Evolutionary conservation across 2,888 invertebrate species (phyloP).

Genomic region (Xanthia icteritia): DNA sequence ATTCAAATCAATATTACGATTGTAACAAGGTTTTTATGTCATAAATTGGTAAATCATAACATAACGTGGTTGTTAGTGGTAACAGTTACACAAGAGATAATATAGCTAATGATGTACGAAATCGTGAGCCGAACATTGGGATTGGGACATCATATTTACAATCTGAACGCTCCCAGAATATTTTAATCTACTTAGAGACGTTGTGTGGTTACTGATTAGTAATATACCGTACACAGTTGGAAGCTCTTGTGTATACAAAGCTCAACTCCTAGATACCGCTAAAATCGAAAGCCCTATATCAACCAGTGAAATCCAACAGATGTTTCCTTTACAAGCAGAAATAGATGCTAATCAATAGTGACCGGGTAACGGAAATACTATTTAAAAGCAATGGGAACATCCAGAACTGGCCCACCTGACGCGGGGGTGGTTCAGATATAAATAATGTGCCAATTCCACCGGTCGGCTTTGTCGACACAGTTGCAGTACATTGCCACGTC

Average conservation of each 20-base stretch:
- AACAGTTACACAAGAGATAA: constrained; percentile 36
- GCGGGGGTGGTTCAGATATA: constrained; percentile 77
- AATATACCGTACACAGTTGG: constrained; percentile 2
- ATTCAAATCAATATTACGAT: constrained; percentile 32
- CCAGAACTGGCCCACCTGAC: constrained; percentile 72
- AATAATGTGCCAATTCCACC: constrained; percentile 82
- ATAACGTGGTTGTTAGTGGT: constrained; percentile 8
- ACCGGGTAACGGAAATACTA: constrained; percentile 64
- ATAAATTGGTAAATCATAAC: constrained; percentile 29
- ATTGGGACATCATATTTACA: constrained; percentile 51
- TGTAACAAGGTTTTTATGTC: constrained; percentile 38
- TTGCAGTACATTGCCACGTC: constrained; percentile 77
- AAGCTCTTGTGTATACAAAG: constrained; percentile 8
- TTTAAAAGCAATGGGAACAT: constrained; percentile 68
- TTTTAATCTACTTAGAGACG: constrained; percentile 54
- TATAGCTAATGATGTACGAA: constrained; percentile 43
- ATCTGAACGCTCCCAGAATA: constrained; percentile 55
- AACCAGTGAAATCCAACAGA: constrained; percentile 43
- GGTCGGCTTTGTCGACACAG: constrained; percentile 77
- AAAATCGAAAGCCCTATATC: constrained; percentile 38
- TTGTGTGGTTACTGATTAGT: constrained; percentile 46
- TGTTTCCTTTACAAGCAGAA: constrained; percentile 53
- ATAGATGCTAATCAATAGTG: constrained; percentile 65
- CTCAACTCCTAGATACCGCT: constrained; percentile 10
- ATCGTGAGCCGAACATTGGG: constrained; percentile 32